Evolutionary conservation across 2,797 vertebrate species (phyloP).

Genomic region (Gila robusta): DNA sequence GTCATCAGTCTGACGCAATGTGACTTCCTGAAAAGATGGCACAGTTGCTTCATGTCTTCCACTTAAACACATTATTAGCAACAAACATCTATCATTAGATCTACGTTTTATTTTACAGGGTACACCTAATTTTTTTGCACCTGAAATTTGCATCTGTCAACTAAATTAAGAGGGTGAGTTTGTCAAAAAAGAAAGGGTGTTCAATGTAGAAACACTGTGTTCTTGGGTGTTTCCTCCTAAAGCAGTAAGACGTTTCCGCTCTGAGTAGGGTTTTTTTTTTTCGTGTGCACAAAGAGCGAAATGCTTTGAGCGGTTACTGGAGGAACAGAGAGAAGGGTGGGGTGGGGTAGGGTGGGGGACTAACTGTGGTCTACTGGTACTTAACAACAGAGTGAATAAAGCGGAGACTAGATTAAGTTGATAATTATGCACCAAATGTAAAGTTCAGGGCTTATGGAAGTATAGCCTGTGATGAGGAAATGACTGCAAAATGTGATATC

Average conservation of each 20-base stretch:
- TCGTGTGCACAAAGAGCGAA: constrained; percentile 19
- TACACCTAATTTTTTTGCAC: no score
- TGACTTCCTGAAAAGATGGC: constrained; percentile 35
- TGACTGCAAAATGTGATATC: background rate
- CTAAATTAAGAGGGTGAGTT: constrained; percentile 14
- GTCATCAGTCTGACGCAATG: constrained; percentile 8
- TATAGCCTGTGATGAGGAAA: background rate
- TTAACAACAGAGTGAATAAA: background rate
- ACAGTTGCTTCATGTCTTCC: background rate
- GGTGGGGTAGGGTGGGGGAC: background rate
- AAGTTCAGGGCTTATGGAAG: background rate
- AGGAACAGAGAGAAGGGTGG: background rate
- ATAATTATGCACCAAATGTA: background rate
- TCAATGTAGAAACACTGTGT: background rate
- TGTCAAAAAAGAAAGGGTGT: constrained; percentile 14
- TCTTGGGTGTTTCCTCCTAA: constrained; percentile 51
- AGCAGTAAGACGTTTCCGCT: constrained; percentile 51
- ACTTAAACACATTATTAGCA: background rate
- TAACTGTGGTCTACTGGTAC: constrained; percentile 10
- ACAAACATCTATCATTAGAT: background rate
- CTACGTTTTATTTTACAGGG: background rate
- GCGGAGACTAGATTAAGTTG: background rate
- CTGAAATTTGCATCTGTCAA: background rate
- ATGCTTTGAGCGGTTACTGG: background rate
- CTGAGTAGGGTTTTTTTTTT: background rate